Evolutionary conservation across 2,797 vertebrate species (phyloP).

Genomic region (Micropoecilia bifurca): DNA sequence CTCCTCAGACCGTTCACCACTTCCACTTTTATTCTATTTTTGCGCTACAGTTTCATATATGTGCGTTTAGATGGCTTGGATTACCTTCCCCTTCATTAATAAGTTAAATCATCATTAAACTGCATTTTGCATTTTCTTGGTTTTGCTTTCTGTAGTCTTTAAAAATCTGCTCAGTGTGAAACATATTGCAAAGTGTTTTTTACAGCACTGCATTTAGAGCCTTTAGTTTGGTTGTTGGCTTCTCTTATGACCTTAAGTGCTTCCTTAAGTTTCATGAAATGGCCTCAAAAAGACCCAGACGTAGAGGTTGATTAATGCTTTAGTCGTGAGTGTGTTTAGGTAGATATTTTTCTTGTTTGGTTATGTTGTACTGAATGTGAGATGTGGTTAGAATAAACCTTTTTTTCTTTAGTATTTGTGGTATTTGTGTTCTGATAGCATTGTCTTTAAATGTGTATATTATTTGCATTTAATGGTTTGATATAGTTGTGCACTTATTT

Average conservation of each 20-base stretch:
- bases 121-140: not conserved
- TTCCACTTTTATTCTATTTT: not conserved
- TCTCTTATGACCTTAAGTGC: constrained; percentile 10
- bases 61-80: not conserved
- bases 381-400: not conserved
- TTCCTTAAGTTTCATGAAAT: constrained; percentile 10
- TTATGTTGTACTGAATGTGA: not conserved
- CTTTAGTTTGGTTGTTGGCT: constrained; percentile 21
- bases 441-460: not conserved
- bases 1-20: not conserved
- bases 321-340: not conserved
- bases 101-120: not conserved
- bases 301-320: not conserved
- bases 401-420: not conserved
- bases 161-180: not conserved
- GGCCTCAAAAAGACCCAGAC: not conserved
- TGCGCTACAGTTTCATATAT: not conserved
- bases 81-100: not conserved
- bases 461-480: not conserved
- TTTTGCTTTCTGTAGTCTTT: not conserved
- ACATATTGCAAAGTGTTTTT: not conserved
- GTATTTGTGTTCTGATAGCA: not conserved
- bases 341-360: not conserved
- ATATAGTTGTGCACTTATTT: too few species aligned
- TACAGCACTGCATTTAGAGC: constrained; percentile 9